Evolutionary conservation across 2,797 vertebrate genomes (phyloP), one percentile per base, ranked within the genome.

Genomic region (Cichlasoma orientale): DNA sequence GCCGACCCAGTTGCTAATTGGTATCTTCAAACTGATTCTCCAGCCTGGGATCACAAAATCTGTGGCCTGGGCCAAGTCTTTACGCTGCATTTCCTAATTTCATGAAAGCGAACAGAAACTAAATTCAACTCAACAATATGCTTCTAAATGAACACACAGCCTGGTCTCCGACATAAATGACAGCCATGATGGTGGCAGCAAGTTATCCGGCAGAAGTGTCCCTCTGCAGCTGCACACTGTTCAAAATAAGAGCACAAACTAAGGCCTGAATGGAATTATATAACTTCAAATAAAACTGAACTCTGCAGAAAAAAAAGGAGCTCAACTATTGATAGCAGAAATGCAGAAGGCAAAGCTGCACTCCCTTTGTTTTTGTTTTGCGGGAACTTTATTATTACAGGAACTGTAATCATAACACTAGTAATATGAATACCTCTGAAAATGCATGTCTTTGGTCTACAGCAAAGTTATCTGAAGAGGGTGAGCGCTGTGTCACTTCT

Each of bases 1-100:
- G 72, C 66, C 18, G 86, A 90, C 88, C 79, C 84, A 86, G 85
- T 89, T 92, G 88, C 89, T 94, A 94, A 94, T 93, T 94, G 90
- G 84, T 71, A 80, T 85, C 74, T 81, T 77, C 80, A 16, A 61
- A 75, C 74, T 25, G 33, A 78, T 78, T 77, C 66, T 73, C 29
- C 56, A 66, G 56, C 75, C 80, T 61, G 25, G 81, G 72, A 89
- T 89, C 77, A 38, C 89, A 56, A n/a, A 68, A 77, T 73, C 19
- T 75, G 79, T 84, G 75, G 79, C 90, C 86, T 75, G 66, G 72
- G 81, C 77, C 84, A 78, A 68, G 85, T 72, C 80, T 72, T 66
- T 70, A 50, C 47, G 21, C 68, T 18, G 72, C 11, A 41, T 52
- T 54, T 50, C 56, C 25, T 78, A 21, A 57, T 23, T 56, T 63